Evolutionary conservation across 2,888 invertebrate species (phyloP).

Genomic region (Carcina quercana): DNA sequence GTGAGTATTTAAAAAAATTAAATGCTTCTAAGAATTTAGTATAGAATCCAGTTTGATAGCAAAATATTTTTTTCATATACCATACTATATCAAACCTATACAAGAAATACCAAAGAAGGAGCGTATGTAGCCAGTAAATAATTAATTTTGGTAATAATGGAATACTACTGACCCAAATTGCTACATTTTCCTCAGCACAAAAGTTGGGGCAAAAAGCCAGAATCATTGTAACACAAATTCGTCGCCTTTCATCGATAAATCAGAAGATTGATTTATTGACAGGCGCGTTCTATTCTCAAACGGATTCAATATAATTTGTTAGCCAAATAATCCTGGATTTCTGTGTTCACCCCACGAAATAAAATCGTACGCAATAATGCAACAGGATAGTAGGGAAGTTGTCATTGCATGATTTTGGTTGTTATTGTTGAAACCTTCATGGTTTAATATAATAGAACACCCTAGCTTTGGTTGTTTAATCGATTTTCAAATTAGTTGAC

Average conservation of each 20-base stretch:
- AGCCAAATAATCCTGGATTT: slow-evolving; percentile 72
- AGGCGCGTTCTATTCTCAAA: slow-evolving; percentile 62
- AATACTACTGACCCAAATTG: not conserved
- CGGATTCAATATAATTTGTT: slow-evolving; percentile 71
- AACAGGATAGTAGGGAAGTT: slow-evolving; percentile 64
- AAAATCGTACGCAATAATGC: slow-evolving; percentile 42
- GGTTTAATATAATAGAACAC: too few species aligned
- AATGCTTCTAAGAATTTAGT: not conserved
- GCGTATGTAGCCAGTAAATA: too few species aligned
- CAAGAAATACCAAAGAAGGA: too few species aligned
- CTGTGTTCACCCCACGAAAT: slow-evolving; percentile 45
- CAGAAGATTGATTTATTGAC: slow-evolving; percentile 65
- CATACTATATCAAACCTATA: too few species aligned
- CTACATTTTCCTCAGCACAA: slow-evolving; percentile 17
- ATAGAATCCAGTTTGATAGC: not conserved
- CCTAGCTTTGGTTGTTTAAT: too few species aligned
- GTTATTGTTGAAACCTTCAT: too few species aligned
- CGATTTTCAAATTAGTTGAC: too few species aligned
- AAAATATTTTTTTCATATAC: not conserved
- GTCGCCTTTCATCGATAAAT: slow-evolving; percentile 61
- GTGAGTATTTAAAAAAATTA: too few species aligned
- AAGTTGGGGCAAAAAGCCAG: slow-evolving; percentile 26
- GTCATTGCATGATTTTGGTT: too few species aligned
- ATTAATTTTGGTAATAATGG: not conserved
- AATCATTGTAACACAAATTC: slow-evolving; percentile 25